phyloP scores from a whole-genome alignment of 2,113 vertebrate species.

The Leptodactylus fuscus region DNA sequence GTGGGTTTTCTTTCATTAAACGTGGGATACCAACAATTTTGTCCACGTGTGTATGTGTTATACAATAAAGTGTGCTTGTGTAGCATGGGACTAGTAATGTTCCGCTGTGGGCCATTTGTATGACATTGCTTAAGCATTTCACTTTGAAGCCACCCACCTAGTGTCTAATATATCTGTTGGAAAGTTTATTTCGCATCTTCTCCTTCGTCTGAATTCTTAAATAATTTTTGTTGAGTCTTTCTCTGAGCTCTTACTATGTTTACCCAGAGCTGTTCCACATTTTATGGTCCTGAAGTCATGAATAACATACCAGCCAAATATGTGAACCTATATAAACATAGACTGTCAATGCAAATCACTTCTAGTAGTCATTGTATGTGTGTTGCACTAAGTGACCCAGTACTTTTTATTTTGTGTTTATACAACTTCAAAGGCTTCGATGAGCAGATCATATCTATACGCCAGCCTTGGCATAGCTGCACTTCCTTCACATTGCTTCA shows the following conservation, averaged over 20 bases:
- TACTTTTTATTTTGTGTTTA: not conserved
- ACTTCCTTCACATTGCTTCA: not conserved
- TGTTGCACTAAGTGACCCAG: not conserved
- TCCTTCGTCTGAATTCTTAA: not conserved
- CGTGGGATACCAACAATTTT: too few relatives aligned
- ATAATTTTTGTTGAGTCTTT: conserved; percentile 4
- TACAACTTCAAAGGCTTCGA: not conserved
- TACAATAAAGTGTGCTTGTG: too few relatives aligned
- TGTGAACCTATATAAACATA: not conserved
- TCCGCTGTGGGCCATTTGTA: not conserved
- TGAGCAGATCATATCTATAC: not conserved
- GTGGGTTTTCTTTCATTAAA: too few relatives aligned
- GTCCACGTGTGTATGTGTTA: too few relatives aligned
- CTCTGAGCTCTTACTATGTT: not conserved
- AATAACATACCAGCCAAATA: not conserved
- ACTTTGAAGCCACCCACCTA: not conserved
- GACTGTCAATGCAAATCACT: not conserved
- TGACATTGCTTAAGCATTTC: not conserved
- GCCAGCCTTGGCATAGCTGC: not conserved
- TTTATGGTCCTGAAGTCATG: conserved; percentile 17
- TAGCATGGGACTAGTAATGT: not conserved
- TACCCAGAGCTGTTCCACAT: not conserved
- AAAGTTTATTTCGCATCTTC: conserved; percentile 15
- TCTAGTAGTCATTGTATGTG: not conserved
- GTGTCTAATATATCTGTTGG: not conserved